Conservation (phyloP, 1,140 invertebrate genomes). For the Orius insidiosus region DNA sequence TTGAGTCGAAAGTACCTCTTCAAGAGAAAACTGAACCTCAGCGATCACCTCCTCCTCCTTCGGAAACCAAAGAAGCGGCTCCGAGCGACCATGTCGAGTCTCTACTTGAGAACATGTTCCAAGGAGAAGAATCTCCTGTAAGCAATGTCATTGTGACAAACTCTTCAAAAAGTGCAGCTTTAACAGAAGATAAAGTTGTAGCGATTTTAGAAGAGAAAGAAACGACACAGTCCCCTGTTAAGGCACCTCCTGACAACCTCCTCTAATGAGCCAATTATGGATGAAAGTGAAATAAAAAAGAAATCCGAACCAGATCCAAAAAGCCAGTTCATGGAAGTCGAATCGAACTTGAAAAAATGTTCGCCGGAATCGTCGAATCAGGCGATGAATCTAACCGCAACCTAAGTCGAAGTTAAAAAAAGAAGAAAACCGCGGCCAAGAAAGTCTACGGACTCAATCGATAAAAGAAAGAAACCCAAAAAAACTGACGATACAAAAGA, state of each 20-base stretch:
- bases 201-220: conserved; percentile 7
- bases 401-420: conserved; percentile 22
- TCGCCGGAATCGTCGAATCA: conserved; percentile 47
- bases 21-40: neutral
- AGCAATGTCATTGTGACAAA: conserved; percentile 13
- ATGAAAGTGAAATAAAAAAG: neutral
- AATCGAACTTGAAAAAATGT: conserved; percentile 68
- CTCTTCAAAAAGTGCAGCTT: conserved; percentile 9
- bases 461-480: conserved; percentile 24
- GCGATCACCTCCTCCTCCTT: neutral
- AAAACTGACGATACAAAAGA: conserved; percentile 23
- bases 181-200: conserved; percentile 16
- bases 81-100: conserved; percentile 16
- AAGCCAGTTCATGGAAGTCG: conserved; percentile 44
- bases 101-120: conserved; percentile 20
- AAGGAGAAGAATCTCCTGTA: conserved; percentile 10
- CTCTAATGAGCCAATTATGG: conserved; percentile 4
- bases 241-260: neutral
- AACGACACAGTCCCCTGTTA: too few species aligned
- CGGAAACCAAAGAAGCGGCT: conserved; percentile 1
- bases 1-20: conserved; percentile 3
- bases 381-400: conserved; percentile 14
- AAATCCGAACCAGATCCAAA: conserved; percentile 8
- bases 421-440: conserved; percentile 25
- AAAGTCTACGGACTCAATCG: conserved; percentile 23